Percentiles rank a stretch among this genome's conserved stretches.
Evolutionary conservation across 2,888 invertebrate species (phyloP).

Genomic region (Tetropium fuscum): DNA sequence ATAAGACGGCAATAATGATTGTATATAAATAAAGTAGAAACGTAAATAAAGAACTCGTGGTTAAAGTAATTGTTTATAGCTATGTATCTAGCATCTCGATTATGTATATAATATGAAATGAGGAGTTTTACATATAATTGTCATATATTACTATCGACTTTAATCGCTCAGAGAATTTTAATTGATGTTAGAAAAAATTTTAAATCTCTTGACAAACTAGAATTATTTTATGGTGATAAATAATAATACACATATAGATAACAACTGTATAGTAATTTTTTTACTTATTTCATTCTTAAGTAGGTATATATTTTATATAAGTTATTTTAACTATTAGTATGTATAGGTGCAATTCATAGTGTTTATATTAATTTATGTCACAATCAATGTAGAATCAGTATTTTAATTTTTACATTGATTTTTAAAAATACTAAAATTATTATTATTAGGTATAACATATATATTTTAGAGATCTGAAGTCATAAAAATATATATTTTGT

Average conservation of each 20-base stretch:
- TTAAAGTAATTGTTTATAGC: slow-evolving; percentile 56
- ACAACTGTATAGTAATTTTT: slow-evolving; percentile 27
- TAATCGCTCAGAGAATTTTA: slow-evolving; percentile 55
- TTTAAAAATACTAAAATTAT: slow-evolving; percentile 30
- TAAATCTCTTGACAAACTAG: slow-evolving; percentile 43
- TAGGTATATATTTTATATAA: slow-evolving; percentile 37
- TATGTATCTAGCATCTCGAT: slow-evolving; percentile 52
- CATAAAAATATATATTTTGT: slow-evolving; percentile 54
- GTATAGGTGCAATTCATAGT: slow-evolving; percentile 42
- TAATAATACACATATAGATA: slow-evolving; percentile 15
- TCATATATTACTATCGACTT: slow-evolving; percentile 43
- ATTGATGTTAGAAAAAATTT: slow-evolving; percentile 56
- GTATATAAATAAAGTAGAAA: slow-evolving; percentile 57
- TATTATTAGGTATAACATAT: slow-evolving; percentile 19
- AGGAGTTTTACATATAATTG: slow-evolving; percentile 53
- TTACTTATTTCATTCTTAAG: slow-evolving; percentile 38
- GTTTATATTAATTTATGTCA: slow-evolving; percentile 24
- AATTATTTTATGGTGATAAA: slow-evolving; percentile 35
- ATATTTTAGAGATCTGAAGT: slow-evolving; percentile 54
- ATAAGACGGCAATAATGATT: slow-evolving; percentile 60
- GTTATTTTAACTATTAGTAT: slow-evolving; percentile 44
- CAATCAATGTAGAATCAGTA: slow-evolving; percentile 10
- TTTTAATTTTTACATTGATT: slow-evolving; percentile 15
- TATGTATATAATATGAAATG: slow-evolving; percentile 52
- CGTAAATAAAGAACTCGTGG: slow-evolving; percentile 50